These are phyloP conservation scores for Tachysurus vachellii DNA, from an alignment of 2,113 vertebrate genomes.

Conservation along the genomic window DNA sequence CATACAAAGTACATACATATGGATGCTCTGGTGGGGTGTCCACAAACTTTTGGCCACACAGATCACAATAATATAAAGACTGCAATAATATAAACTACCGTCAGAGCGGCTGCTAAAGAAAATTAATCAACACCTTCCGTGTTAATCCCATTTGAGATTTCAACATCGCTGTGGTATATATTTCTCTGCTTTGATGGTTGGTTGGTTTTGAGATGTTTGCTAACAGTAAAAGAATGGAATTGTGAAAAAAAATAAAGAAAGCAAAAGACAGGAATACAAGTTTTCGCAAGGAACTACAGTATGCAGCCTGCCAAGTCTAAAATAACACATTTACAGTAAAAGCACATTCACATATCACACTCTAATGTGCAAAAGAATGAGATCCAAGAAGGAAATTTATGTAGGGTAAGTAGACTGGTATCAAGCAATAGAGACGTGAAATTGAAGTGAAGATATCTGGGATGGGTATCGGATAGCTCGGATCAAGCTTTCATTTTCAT, in stretches of 20 bases:
- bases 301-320: neutral
- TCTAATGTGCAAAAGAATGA: slow-evolving; percentile 5
- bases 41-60: too few relatives aligned
- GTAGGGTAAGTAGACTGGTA: neutral
- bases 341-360: slow-evolving; percentile 3
- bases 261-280: too few relatives aligned
- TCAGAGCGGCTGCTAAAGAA: neutral
- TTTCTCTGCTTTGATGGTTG: neutral
- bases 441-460: neutral
- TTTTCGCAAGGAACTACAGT: neutral
- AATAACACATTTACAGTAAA: slow-evolving; percentile 3
- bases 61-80: neutral
- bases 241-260: neutral
- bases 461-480: neutral
- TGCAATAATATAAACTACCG: neutral
- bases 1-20: neutral
- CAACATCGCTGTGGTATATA: neutral
- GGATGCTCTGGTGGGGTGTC: too few relatives aligned
- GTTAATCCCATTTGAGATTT: neutral
- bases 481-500: neutral
- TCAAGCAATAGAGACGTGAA: neutral
- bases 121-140: neutral
- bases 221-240: neutral
- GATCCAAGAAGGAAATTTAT: neutral
- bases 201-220: neutral